phyloP scores from a whole-genome alignment of 2,113 vertebrate species.

The Edolisoma coerulescens region DNA sequence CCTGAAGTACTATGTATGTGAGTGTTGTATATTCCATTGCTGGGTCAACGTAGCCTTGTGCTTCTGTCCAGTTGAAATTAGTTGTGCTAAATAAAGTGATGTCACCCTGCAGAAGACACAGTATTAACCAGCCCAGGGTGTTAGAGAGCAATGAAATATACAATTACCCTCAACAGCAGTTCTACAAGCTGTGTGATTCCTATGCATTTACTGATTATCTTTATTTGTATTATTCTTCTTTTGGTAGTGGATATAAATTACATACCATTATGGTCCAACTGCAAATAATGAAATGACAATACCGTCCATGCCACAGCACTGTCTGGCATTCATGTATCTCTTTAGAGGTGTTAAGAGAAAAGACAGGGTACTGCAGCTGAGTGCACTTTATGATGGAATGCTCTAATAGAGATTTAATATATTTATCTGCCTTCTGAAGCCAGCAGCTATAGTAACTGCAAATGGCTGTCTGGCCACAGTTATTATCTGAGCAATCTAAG shows the following conservation, averaged over 20 bases:
- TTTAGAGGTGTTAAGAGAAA: conserved; percentile 34
- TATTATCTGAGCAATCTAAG: conserved; percentile 50
- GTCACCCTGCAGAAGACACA: background rate
- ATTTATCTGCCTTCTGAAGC: conserved; percentile 43
- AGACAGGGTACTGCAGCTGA: conserved; percentile 12
- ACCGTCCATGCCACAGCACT: background rate
- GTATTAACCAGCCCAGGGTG: background rate
- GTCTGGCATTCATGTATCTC: conserved; percentile 1
- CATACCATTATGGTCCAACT: background rate
- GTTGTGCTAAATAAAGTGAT: background rate
- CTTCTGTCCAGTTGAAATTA: background rate
- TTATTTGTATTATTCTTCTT: conserved; percentile 10
- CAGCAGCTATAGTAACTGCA: conserved; percentile 32
- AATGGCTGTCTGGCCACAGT: conserved; percentile 10
- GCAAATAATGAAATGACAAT: conserved; percentile 33
- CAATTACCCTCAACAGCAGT: background rate
- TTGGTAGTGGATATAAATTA: conserved; percentile 38
- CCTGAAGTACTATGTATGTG: background rate
- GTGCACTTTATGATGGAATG: conserved; percentile 21
- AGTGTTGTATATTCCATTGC: background rate
- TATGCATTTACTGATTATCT: background rate
- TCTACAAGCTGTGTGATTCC: background rate
- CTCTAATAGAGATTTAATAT: conserved; percentile 48
- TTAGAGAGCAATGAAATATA: background rate
- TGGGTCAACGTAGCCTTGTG: background rate